phyloP scores from a whole-genome alignment of 2,797 vertebrate species.

The Sardinella longiceps region DNA sequence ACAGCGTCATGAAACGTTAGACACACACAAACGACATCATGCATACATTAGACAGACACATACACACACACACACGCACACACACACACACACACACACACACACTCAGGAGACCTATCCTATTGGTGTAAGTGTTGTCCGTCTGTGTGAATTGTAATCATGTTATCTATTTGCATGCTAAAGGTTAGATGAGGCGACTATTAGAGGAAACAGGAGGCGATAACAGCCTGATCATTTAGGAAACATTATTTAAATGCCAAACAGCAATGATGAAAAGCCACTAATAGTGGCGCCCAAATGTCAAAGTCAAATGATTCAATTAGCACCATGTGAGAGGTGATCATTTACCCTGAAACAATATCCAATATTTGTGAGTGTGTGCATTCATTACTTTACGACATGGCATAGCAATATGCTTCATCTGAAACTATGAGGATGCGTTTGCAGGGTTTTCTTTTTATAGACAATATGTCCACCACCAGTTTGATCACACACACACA shows the following conservation, averaged over 20 bases:
- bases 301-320: slow-evolving; percentile 78
- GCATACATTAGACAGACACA: background rate
- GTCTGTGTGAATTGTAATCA: slow-evolving; percentile 40
- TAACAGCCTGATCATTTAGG: slow-evolving; percentile 70
- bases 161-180: slow-evolving; percentile 56
- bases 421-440: background rate
- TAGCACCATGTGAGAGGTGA: slow-evolving; percentile 61
- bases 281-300: slow-evolving; percentile 74
- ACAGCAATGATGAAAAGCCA: slow-evolving; percentile 64
- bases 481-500: background rate
- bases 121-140: background rate
- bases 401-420: too few relatives aligned
- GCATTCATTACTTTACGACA: background rate
- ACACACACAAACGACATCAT: background rate
- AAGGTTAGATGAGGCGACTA: slow-evolving; percentile 38
- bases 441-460: background rate
- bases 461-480: background rate
- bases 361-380: background rate
- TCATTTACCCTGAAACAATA: slow-evolving; percentile 51
- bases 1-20: too few relatives aligned
- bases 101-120: background rate
- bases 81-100: background rate
- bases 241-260: slow-evolving; percentile 76
- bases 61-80: background rate
- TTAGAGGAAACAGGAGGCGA: slow-evolving; percentile 65